Evolutionary conservation across 2,888 invertebrate species (phyloP), one percentile per base, ranked within the genome.

Genomic region (Eupithecia insigniata): DNA sequence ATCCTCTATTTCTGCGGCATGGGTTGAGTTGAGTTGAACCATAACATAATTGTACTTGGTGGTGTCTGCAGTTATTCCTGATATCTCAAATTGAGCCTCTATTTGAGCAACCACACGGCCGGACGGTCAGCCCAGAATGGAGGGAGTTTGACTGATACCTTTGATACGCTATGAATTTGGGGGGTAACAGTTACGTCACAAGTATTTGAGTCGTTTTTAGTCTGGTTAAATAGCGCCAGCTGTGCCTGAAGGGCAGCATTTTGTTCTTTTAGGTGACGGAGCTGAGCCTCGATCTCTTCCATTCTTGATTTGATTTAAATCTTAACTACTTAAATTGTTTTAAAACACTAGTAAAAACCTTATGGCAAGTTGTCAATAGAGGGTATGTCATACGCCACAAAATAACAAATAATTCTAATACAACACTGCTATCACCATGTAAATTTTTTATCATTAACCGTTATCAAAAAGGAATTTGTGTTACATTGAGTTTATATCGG

Each of bases 261-360:
- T 55, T 55, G 55, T 18, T 55, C 55, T 28, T 55, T 28, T 6
- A 55, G 26, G 14, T 12, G 4, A 14, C 55, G 55, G 3, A 55
- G 1, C 14, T 55, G 22, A 55, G 26, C 55, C 26, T 55, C 55
- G 26, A 55, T 55, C 22, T 22, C 55, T 26, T 55, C 55, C 55
- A 55, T 55, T 55, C 26, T 55, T 55, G 55, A 22, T 55, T 55
- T 46, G n/a, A n/a, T n/a, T n/a, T n/a, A n/a, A n/a, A n/a, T n/a
- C n/a, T n/a, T n/a, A n/a, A n/a, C n/a, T n/a, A n/a, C n/a, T n/a
- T n/a, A n/a, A n/a, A n/a, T n/a, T n/a, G n/a, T n/a, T n/a, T n/a
- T n/a, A n/a, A n/a, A n/a, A n/a, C n/a, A n/a, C n/a, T n/a, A n/a
- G n/a, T n/a, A n/a, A n/a, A n/a, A n/a, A n/a, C n/a, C n/a, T n/a